Evolutionary conservation across 2,113 vertebrate species (phyloP).

Genomic region (Aptenodytes patagonicus): DNA sequence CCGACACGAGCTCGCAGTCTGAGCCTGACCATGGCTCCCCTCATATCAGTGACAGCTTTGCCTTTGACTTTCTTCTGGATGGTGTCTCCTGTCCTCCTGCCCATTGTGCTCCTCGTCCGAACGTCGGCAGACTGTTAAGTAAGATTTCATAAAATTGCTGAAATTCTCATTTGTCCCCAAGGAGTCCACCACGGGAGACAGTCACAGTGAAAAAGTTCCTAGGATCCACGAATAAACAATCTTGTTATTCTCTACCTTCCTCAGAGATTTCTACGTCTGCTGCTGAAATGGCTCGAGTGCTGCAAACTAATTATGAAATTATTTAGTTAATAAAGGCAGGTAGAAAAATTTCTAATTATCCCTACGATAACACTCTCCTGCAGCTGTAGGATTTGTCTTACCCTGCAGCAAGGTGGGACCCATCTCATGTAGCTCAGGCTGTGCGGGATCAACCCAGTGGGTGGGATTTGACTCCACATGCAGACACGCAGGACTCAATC

Average conservation of each 20-base stretch:
- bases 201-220: neutral
- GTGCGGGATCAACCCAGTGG: rapidly evolving
- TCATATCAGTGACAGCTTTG: neutral
- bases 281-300: neutral
- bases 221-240: neutral
- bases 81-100: neutral
- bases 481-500: rapidly evolving
- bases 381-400: slow-evolving; percentile 6
- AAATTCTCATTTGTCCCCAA: neutral
- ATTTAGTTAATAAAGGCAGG: slow-evolving; percentile 40
- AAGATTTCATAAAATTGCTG: neutral
- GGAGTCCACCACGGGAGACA: neutral
- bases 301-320: slow-evolving; percentile 37
- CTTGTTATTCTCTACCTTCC: neutral
- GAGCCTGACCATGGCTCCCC: neutral
- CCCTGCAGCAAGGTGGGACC: slow-evolving; percentile 7
- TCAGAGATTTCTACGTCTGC: neutral
- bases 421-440: neutral
- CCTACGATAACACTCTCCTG: neutral
- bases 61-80: neutral
- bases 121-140: neutral
- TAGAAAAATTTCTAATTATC: slow-evolving; percentile 22
- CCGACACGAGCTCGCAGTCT: neutral
- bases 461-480: neutral
- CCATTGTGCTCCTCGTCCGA: neutral